Percentiles rank a stretch among this genome's conserved stretches.
phyloP scores from a whole-genome alignment of 2,888 invertebrate genomes.

The Drosophila meridiana region DNA sequence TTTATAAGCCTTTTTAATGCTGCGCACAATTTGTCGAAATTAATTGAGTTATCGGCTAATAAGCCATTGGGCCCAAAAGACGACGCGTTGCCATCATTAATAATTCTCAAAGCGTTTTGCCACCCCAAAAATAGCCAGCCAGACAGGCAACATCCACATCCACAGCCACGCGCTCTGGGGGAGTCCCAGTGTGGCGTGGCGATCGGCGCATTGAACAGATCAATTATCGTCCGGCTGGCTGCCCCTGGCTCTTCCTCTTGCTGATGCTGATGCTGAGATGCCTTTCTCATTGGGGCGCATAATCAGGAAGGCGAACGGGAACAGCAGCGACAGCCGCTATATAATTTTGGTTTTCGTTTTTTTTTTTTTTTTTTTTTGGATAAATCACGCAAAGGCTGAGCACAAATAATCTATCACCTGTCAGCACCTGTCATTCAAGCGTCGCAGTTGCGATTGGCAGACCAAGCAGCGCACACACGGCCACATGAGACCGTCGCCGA shows the following conservation, averaged over 20 bases:
- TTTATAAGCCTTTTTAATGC: conserved; percentile 50
- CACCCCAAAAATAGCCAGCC: conserved; percentile 56
- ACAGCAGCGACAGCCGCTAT: conserved; percentile 36
- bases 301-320: conserved; percentile 45
- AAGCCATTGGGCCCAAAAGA: conserved; percentile 56
- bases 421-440: conserved; percentile 85
- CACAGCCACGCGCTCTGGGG: conserved; percentile 43
- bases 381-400: conserved; percentile 73
- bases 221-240: conserved; percentile 63
- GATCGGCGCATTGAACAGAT: conserved; percentile 74
- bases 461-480: conserved; percentile 25
- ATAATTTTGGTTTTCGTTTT: conserved; percentile 42
- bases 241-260: conserved; percentile 17
- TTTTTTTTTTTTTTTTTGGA: conserved; percentile 49
- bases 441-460: conserved; percentile 82
- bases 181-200: conserved; percentile 66
- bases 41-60: conserved; percentile 78
- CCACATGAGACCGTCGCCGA: conserved; percentile 18
- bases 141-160: conserved; percentile 10
- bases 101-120: conserved; percentile 69
- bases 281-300: conserved; percentile 49
- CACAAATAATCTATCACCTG: conserved; percentile 85
- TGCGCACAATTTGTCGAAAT: conserved; percentile 71
- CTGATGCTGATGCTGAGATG: conserved; percentile 15
- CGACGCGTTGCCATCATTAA: conserved; percentile 71